These are phyloP conservation scores for Brachylomia viminalis DNA, from an alignment of 2,888 invertebrate species.

Conservation along the genomic window DNA sequence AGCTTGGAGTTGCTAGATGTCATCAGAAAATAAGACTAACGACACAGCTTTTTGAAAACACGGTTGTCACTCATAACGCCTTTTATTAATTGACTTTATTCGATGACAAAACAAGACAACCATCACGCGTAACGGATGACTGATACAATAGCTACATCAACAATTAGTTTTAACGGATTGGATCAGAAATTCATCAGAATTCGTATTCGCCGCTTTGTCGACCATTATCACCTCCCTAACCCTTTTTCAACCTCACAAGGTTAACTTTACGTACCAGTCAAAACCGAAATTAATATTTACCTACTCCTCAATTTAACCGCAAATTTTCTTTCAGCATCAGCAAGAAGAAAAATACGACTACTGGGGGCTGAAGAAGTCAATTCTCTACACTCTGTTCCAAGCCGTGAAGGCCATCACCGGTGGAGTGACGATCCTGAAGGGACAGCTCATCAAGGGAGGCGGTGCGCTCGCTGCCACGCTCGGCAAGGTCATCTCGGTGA, in stretches of 20 bases:
- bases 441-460: conserved; percentile 96
- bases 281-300: neutral
- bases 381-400: conserved; percentile 95
- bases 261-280: neutral
- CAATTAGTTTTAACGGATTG: neutral
- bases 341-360: conserved; percentile 90
- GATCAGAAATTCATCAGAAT: neutral
- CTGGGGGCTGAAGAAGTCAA: conserved; percentile 95
- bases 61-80: too few species aligned
- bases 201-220: neutral
- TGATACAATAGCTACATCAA: neutral
- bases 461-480: conserved; percentile 90
- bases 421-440: conserved; percentile 96
- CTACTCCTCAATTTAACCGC: neutral
- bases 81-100: neutral
- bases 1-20: neutral
- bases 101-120: neutral
- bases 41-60: neutral
- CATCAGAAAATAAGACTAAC: neutral
- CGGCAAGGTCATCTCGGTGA: conserved; percentile 92
- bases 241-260: neutral
- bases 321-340: conserved; percentile 71
- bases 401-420: conserved; percentile 97
- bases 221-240: neutral
- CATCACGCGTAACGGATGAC: neutral